Evolutionary conservation across 2,888 invertebrate genomes (phyloP).

Genomic region (Sinhomidia bicolor): DNA sequence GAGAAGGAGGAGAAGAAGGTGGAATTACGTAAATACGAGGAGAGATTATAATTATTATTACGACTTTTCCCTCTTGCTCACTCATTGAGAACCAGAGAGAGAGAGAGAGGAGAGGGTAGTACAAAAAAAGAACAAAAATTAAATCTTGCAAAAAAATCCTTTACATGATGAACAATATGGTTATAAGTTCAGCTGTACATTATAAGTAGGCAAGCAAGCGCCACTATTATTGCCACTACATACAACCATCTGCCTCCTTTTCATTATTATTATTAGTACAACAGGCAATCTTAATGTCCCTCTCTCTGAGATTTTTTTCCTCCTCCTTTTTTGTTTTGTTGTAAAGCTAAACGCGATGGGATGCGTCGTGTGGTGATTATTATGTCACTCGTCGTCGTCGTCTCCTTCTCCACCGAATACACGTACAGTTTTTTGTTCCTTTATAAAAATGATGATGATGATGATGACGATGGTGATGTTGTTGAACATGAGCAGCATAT

Average conservation of each 20-base stretch:
- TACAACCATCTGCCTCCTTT: slow-evolving; percentile 37
- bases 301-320: slow-evolving; percentile 10
- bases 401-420: slow-evolving; percentile 18
- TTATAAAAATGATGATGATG: neutral
- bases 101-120: neutral
- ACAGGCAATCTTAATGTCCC: slow-evolving; percentile 15
- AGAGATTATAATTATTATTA: slow-evolving; percentile 62
- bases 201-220: too few relatives aligned
- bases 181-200: neutral
- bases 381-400: slow-evolving; percentile 71
- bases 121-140: slow-evolving; percentile 12
- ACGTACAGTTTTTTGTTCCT: neutral
- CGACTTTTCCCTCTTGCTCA: slow-evolving; percentile 65
- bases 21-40: slow-evolving; percentile 26
- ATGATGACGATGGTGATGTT: neutral
- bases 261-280: slow-evolving; percentile 15
- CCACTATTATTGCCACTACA: too few relatives aligned
- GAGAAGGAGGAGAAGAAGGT: slow-evolving; percentile 13
- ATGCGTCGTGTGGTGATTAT: slow-evolving; percentile 64
- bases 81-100: slow-evolving; percentile 50
- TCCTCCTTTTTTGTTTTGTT: slow-evolving; percentile 42
- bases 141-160: slow-evolving; percentile 50
- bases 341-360: too few relatives aligned
- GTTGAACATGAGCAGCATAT: neutral
- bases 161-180: neutral